Percentiles rank a stretch among this genome's conserved stretches.
phyloP scores from a whole-genome alignment of 1,140 invertebrate genomes.

The Battus philenor region DNA sequence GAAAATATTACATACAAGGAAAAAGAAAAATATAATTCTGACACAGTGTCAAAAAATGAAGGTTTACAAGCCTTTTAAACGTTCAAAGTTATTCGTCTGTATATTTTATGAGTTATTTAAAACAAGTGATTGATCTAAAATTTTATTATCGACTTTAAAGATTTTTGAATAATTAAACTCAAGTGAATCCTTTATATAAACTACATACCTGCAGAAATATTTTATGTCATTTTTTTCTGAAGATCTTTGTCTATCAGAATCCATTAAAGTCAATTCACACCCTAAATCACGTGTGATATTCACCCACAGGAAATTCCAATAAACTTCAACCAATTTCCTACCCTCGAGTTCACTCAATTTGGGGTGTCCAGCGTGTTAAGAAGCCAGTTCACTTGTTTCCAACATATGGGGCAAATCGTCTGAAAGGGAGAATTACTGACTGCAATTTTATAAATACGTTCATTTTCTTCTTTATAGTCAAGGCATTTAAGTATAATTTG shows the following conservation, averaged over 20 bases:
- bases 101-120: too few relatives aligned
- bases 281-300: constrained; percentile 41
- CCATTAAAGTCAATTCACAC: constrained; percentile 20
- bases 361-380: constrained; percentile 62
- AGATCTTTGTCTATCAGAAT: constrained; percentile 5
- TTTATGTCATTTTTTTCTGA: too few relatives aligned
- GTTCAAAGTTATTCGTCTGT: too few relatives aligned
- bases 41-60: too few relatives aligned
- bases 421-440: constrained; percentile 31
- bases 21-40: too few relatives aligned
- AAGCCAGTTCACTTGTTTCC: constrained; percentile 59
- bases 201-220: too few relatives aligned
- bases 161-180: too few relatives aligned
- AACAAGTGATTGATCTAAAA: too few relatives aligned
- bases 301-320: constrained; percentile 64
- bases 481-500: constrained; percentile 22
- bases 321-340: constrained; percentile 50
- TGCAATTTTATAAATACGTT: constrained; percentile 6
- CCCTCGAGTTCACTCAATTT: constrained; percentile 53
- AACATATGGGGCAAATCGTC: constrained; percentile 60
- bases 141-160: too few relatives aligned
- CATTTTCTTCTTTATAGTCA: constrained; percentile 10
- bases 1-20: too few relatives aligned
- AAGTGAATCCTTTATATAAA: too few relatives aligned
- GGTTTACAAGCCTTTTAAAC: too few relatives aligned